Base-by-base conservation (phyloP, 2,113 vertebrate species). In the Burhinus bistriatus region DNA sequence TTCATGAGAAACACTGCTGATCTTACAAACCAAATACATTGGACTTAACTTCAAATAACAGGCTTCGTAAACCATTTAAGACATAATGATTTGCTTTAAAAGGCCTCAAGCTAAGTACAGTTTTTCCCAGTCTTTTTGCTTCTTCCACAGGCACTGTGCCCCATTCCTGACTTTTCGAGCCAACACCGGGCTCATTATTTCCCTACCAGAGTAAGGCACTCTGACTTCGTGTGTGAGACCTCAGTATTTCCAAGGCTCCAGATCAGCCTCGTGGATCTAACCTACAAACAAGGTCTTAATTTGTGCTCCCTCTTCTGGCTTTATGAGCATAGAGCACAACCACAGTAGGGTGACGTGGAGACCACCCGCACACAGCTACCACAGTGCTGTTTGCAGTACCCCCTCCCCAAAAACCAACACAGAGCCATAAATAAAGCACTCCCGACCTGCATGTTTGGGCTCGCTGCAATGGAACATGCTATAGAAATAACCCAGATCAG, bases 261-360 rank as follows among this genome's bases (percentile, higher is more conserved):
- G 23, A 76, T 54, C 49, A 30, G 12, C 21, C 36, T 77, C 44
- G 6, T 2, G 16, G 38, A 77, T 34, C 49, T 38, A 22, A 65
- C 4, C 9, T 5, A 15, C 19, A 40, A 89, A 80, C 17, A 54
- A 77, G 78, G 75, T 89, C 70, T 93, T 93, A 55, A 49, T 80
- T 57, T 90, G 79, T 83, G 91, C 95, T 94, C 95, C 94, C 94
- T 95, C 94, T 96, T 73, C 93, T 94, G 95, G 94, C 29, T 75
- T 83, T n/a, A 11, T 0, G 0, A 69, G 42, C 42, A 30, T 2
- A 89, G 2, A 12, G 80, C 87, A 94, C 66, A 76, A 17, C 12
- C 61, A 21, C 6, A 5, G 45, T 0, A 57, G 30, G 32, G 19
- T 12, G 52, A 57, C 36, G 20, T 0, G 2, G 57, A 75, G 70